Evolutionary conservation across 2,888 invertebrate species (phyloP).

Genomic region (Lypha dubia): DNA sequence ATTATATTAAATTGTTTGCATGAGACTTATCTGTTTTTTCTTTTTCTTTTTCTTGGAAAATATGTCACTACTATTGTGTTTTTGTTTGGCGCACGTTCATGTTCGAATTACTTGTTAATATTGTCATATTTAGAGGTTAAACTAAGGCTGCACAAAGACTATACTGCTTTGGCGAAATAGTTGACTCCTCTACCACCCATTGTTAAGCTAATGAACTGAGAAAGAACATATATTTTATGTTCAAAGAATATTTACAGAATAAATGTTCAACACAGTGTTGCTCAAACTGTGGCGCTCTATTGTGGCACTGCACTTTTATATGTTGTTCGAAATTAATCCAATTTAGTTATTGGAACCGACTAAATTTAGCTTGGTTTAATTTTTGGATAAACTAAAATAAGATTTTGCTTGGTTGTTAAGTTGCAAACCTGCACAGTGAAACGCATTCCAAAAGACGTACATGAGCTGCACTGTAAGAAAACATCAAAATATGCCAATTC

Average conservation of each 20-base stretch:
- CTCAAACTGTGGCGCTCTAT: not conserved
- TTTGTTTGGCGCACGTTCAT: not conserved
- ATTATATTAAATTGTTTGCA: not conserved
- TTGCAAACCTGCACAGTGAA: too few species aligned
- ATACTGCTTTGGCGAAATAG: not conserved
- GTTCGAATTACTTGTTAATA: slow-evolving; percentile 48
- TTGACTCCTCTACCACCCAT: slow-evolving; percentile 25
- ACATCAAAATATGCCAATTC: too few species aligned
- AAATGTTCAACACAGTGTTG: not conserved
- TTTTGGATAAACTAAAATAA: too few species aligned
- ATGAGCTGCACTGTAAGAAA: too few species aligned
- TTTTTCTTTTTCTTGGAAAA: not conserved
- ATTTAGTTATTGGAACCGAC: too few species aligned
- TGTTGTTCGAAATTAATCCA: too few species aligned
- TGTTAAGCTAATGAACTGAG: slow-evolving; percentile 61
- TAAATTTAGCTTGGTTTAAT: too few species aligned
- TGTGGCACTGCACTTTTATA: not conserved
- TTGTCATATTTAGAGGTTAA: slow-evolving; percentile 56
- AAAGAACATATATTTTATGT: slow-evolving; percentile 41
- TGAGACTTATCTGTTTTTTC: not conserved
- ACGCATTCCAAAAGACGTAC: too few species aligned
- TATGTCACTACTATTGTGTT: not conserved
- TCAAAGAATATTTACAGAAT: slow-evolving; percentile 12
- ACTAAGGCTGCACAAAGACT: slow-evolving; percentile 49
- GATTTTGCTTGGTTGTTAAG: too few species aligned